Conservation (phyloP, 1,140 invertebrate genomes). For the Cydia pomonella region DNA sequence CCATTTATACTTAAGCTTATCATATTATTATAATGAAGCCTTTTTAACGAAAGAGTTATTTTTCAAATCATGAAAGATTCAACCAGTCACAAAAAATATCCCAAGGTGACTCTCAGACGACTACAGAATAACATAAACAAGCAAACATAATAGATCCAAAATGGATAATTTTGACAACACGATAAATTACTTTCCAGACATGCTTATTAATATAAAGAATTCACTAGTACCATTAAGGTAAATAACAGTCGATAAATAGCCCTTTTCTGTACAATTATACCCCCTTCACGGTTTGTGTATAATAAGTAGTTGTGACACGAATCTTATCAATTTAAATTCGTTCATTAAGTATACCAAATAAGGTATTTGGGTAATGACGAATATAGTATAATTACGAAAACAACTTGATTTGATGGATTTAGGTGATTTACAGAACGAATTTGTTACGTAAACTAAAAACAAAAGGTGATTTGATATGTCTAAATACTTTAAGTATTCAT, state of each 20-base stretch:
- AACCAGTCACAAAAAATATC: not conserved
- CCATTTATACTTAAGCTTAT: not conserved
- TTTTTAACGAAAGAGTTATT: not conserved
- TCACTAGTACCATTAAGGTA: not conserved
- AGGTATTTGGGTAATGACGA: no score
- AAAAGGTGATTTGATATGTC: no score
- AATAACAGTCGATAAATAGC: not conserved
- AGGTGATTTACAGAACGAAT: no score
- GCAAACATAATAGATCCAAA: not conserved
- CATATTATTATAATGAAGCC: not conserved
- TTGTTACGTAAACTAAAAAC: no score
- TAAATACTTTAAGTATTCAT: no score
- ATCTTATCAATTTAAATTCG: not conserved
- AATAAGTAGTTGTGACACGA: conserved; percentile 8
- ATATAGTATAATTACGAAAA: no score
- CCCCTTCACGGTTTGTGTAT: conserved; percentile 1
- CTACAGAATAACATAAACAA: not conserved
- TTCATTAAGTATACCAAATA: not conserved
- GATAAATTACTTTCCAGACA: not conserved
- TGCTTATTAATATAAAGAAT: not conserved
- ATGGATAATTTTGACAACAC: not conserved
- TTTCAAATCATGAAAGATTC: not conserved
- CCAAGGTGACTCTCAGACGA: not conserved
- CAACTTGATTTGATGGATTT: no score
- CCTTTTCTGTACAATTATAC: conserved; percentile 1